Percentiles rank a stretch among this genome's conserved stretches.
These are phyloP conservation scores for Helarctos malayanus DNA, from an alignment of 2,797 vertebrate genomes.

Conservation along the genomic window DNA sequence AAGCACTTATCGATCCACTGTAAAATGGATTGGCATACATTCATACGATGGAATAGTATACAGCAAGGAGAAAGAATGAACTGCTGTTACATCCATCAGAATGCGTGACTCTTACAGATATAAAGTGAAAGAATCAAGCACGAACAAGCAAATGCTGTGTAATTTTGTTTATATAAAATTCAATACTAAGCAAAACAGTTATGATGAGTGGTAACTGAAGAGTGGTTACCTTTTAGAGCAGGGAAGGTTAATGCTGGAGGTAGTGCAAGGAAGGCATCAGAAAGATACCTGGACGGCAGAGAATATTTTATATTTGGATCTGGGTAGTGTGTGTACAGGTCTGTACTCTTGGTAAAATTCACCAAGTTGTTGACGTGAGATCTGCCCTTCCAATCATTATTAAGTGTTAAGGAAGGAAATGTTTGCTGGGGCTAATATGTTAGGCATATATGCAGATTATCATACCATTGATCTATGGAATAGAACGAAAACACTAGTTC, in stretches of 20 bases:
- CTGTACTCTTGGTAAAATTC: not conserved
- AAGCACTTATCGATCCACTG: not conserved
- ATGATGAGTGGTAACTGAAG: not conserved
- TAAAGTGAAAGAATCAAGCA: not conserved
- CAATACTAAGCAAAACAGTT: not conserved
- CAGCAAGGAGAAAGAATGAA: not conserved
- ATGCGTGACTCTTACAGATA: not conserved
- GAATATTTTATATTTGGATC: not conserved
- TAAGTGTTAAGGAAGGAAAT: conserved; percentile 7
- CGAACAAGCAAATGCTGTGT: not conserved
- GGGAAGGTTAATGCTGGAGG: not conserved
- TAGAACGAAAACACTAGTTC: not conserved
- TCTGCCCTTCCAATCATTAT: not conserved
- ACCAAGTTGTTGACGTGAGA: not conserved
- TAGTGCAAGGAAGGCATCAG: not conserved
- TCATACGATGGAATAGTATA: not conserved
- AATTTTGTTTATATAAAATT: conserved; percentile 17
- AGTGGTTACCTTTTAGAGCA: not conserved
- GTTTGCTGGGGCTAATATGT: conserved; percentile 41
- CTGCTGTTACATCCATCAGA: not conserved
- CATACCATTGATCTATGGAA: not conserved
- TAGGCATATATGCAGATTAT: not conserved
- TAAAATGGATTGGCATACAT: not conserved
- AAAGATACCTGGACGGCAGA: not conserved
- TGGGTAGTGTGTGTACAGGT: not conserved